Base-by-base conservation (phyloP, 2,113 vertebrate species). In the Naja naja region DNA sequence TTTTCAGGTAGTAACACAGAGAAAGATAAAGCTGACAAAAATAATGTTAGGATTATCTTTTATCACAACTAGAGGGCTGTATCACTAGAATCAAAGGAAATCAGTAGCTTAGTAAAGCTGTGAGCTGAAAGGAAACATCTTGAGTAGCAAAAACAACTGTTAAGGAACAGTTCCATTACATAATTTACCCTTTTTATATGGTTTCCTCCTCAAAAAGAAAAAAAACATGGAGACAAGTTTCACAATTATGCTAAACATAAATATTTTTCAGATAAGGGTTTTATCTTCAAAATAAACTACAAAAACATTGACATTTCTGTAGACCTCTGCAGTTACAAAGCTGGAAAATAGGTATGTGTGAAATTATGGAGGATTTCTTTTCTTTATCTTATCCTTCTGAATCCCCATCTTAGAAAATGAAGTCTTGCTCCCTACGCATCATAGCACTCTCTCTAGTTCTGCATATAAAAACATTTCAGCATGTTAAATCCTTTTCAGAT, bases 21-120 rank as follows among this genome's bases (percentile, higher is more conserved):
- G 95, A 94, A 90, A 96, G 49, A 96, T 92, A 96, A 95, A 96
- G 64, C 27, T 93, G n/a, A 58, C 88, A 95, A 93, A 89, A 95
- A 94, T 93, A 89, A 88, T 43, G 85, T 9, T 86, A 95, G 20
- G 87, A 43, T 95, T 92, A 92, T 94, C 45, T 95, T 95, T 96
- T 95, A 94, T 94, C 85, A 45, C 45, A 27, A 91, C 56, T 94
- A 89, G 88, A 92, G 81, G 45, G 1, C 27, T 0, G 0, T 2
- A 89, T 87, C 74, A 94, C 53, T 60, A 91, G 60, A 95, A 94
- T 95, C 81, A 96, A 95, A 93, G 16, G 93, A 94, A 95, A 64
- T 89, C 25, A 89, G 9, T 94, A 25, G 87, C 52, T 3, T 91
- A 69, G 64, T 49, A 89, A 92, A 91, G 22, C 60, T 74, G n/a